Base-by-base conservation (phyloP, 2,797 vertebrate genomes). In the Philypnodon macrostomus region DNA sequence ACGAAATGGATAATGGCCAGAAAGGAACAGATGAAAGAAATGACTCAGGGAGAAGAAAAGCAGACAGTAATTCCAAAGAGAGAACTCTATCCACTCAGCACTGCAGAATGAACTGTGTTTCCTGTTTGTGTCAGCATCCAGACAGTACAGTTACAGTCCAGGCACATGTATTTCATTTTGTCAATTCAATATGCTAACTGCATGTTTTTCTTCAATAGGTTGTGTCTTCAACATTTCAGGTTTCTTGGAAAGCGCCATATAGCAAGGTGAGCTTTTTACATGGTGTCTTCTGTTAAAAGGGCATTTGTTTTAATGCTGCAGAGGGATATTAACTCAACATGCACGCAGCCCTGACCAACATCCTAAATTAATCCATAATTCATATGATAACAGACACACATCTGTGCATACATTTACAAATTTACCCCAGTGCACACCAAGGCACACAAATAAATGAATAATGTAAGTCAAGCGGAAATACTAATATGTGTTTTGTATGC, bases 161-260 rank as follows among this genome's bases (percentile, higher is more conserved):
- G 6, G 67, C 45, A 31, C 55, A 70, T 65, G 48, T 21, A 33
- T 4, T 26, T 5, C 0, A 36, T 67, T 73, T 55, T 24, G 7
- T 4, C 12, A 11, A 6, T 21, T 29, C 3, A 26, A 49, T 44
- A 27, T 50, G 4, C n/a, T 26, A 23, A 27, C 13, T 24, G 7
- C 14, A 1, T 16, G 12, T 18, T 44, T 12, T 36, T 17, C 58
- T 35, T 29, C 82, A 67, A 54, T 85, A 99, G 97, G 55, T 89
- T 99, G 51, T 99, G 96, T 84, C 93, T 99, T 47, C 96, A 99
- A 82, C 96, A 96, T 86, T 99, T 99, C 84, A 88, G 94, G 67
- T 99, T 98, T 53, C 84, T 99, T 11, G 97, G 97, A 53, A 99
- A 98, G 78, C 92, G 95, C 55, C 95, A 96, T 78, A 96, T 99